Conservation (phyloP, 2,113 vertebrate genomes). For the Sinocyclocheilus rhinocerous region DNA sequence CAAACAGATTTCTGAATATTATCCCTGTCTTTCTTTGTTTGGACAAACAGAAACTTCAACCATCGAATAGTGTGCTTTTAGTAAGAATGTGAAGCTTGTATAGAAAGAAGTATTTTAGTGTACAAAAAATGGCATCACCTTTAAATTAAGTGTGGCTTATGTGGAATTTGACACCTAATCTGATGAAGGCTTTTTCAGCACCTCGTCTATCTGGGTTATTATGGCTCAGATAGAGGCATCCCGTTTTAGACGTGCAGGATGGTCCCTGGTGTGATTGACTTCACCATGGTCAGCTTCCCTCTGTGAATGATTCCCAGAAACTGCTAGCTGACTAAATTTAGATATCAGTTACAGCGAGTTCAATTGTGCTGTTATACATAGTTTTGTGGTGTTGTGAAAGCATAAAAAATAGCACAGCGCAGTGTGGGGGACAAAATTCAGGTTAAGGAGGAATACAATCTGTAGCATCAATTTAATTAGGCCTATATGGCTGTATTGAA, state of each 20-base stretch:
- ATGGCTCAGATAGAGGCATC: background rate
- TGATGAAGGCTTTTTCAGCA: background rate
- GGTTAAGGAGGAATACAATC: background rate
- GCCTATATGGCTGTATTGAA: background rate
- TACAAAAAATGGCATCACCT: background rate
- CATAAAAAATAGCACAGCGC: background rate
- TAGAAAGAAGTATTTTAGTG: background rate
- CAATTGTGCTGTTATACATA: slow-evolving; percentile 10
- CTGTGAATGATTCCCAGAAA: slow-evolving; percentile 30
- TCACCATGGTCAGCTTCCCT: slow-evolving; percentile 16
- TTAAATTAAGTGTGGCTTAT: background rate
- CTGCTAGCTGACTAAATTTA: slow-evolving; percentile 28
- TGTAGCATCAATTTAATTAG: background rate
- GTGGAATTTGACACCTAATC: background rate
- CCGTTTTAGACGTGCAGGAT: background rate
- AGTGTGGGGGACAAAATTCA: background rate
- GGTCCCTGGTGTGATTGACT: slow-evolving; percentile 1
- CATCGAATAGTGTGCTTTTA: background rate
- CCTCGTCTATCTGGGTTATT: background rate
- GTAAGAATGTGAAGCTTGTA: background rate
- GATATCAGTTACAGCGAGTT: background rate
- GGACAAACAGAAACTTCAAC: too few relatives aligned
- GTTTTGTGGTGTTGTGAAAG: background rate
- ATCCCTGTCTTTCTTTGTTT: too few relatives aligned
- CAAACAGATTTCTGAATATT: too few relatives aligned